Base-by-base conservation (phyloP, 2,888 invertebrate species). In the Drosophila recens region DNA sequence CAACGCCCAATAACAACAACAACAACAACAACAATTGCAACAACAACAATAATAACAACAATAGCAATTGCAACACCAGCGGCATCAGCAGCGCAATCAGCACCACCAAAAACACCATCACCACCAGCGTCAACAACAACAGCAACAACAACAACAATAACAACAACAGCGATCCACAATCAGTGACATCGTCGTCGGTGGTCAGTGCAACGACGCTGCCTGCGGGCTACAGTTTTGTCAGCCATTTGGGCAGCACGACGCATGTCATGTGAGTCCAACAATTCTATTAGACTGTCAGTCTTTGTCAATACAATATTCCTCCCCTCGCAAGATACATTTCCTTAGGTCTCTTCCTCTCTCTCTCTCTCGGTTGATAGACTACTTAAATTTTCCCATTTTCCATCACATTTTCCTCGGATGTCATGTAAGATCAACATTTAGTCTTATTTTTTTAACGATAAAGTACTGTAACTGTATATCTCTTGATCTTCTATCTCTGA, bases 181-280 rank as follows among this genome's bases (percentile, higher is more conserved):
- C 77, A 54, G 49, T 59, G 43, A 53, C 72, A 15, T 23, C 74
- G 15, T 23, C 74, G 54, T 46, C 68, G 15, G 68, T 77, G 48
- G 65, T 87, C 13, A 78, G 49, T 58, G 59, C 72, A 52, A 61
- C 72, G 52, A 65, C 62, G 33, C 61, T 88, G 66, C 76, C 79
- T 4, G 72, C 84, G 0, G 83, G 87, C 66, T 78, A 83, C 58
- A 74, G 74, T 67, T 89, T 77, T 63, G 84, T 79, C 53, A 76
- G 86, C 58, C 74, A 81, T 61, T 49, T 84, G 68, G 42, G 62
- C 54, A 68, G 66, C 36, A 40, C 79, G 10, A 67, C 90, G 57
- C 90, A 90, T 63, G 72, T 88, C 62, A 76, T 84, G 84, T 84
- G 70, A 88, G 88, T 80, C 15, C 9, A 49, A 13, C 13, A n/a